Base-by-base conservation (phyloP, 2,113 vertebrate species). In the Colaptes auratus region DNA sequence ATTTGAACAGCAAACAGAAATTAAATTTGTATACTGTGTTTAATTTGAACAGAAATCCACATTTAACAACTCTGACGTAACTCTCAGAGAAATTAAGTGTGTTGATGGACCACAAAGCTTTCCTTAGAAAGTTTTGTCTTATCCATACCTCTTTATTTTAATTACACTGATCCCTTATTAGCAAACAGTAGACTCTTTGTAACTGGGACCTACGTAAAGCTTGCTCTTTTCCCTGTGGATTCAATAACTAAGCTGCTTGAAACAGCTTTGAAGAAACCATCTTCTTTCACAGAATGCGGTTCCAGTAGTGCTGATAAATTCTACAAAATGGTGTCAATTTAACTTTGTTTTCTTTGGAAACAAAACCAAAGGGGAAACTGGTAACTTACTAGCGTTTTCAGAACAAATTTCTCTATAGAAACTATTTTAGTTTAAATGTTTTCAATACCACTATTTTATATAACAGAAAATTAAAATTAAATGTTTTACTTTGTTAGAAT, bases 171-270 rank as follows among this genome's bases (percentile, higher is more conserved):
- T 92, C 56, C 50, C n/a, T 92, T 67, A 63, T 56, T 48, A 66
- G 63, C 67, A 90, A 85, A 92, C 74, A 85, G 78, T 35, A 82
- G 70, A n/a, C 19, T 89, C 82, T 89, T 92, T 89, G 71, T 95
- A 83, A 85, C 74, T 36, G 39, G 63, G 64, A 70, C 89, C 81
- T 79, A 33, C 1, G 11, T 73, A 93, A 93, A 89, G 28, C 84
- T 92, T 85, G 33, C 44, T 73, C 56, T 84, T 86, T 64, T 33
- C 58, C 66, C 81, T 12, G 36, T 79, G 78, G 55, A 80, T 93
- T 93, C 71, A 92, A 20, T 76, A 92, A 85, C 84, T 95, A 91
- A 93, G 63, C 74, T 84, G 56, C 83, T 87, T 84, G 81, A 31
- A 84, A 82, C 15, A 84, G 33, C 66, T 92, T 90, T 91, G 71